These are phyloP conservation scores for Phania funesta DNA, from an alignment of 2,888 invertebrate species.

Conservation along the genomic window DNA sequence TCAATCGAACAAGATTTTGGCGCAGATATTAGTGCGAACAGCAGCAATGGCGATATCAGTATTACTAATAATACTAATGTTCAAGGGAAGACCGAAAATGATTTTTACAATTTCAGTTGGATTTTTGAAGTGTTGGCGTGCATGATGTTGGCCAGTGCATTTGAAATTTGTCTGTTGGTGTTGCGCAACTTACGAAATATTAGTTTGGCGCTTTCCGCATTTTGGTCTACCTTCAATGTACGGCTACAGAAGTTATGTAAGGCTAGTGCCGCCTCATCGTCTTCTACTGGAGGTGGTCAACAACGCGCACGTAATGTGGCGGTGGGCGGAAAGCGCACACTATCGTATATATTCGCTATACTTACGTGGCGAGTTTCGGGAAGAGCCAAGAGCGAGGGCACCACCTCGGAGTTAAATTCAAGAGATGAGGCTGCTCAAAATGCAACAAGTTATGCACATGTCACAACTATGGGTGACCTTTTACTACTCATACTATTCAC, in stretches of 20 bases:
- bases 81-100: background rate
- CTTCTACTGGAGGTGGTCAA: conserved; percentile 1
- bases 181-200: conserved; percentile 41
- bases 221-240: conserved; percentile 30
- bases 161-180: conserved; percentile 47
- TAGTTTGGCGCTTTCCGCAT: conserved; percentile 14
- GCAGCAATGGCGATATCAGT: background rate
- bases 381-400: background rate
- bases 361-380: conserved; percentile 52
- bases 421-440: conserved; percentile 7
- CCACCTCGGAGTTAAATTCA: background rate
- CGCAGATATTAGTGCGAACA: background rate
- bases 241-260: conserved; percentile 27
- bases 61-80: background rate
- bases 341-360: conserved; percentile 52
- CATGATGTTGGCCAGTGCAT: conserved; percentile 51
- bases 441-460: conserved; percentile 35
- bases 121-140: conserved; percentile 52
- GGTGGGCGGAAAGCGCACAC: conserved; percentile 32
- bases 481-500: conserved; percentile 49
- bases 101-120: conserved; percentile 40
- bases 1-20: background rate
- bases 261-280: background rate
- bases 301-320: conserved; percentile 18
- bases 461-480: conserved; percentile 45